phyloP scores from a whole-genome alignment of 2,888 invertebrate genomes.

The Creontiades dilutus region DNA sequence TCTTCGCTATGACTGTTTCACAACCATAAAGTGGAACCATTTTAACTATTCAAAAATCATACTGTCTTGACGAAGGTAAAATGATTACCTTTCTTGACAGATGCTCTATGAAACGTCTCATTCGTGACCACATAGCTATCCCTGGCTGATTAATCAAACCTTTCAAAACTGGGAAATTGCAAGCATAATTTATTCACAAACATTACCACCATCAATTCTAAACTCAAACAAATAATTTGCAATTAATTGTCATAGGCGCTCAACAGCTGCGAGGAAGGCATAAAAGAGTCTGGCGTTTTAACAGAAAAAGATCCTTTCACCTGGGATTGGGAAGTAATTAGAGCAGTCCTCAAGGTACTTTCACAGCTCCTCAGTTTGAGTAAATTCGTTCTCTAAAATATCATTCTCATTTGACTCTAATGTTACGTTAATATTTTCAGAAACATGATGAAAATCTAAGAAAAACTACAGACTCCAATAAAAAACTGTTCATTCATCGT shows the following conservation, averaged over 20 bases:
- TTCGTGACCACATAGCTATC: too few relatives aligned
- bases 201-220: too few relatives aligned
- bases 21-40: too few relatives aligned
- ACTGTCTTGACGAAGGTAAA: too few relatives aligned
- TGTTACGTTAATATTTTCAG: constrained; percentile 77
- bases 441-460: constrained; percentile 81
- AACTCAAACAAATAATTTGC: too few relatives aligned
- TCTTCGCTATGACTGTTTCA: too few relatives aligned
- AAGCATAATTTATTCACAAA: too few relatives aligned
- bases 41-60: too few relatives aligned
- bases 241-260: constrained; percentile 75
- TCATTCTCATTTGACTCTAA: not conserved
- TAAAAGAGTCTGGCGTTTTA: constrained; percentile 91
- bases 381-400: not conserved
- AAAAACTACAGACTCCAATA: constrained; percentile 84
- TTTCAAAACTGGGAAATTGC: too few relatives aligned
- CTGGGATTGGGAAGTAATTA: constrained; percentile 97
- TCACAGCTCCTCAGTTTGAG: not conserved
- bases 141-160: too few relatives aligned
- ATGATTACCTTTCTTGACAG: too few relatives aligned
- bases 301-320: constrained; percentile 87
- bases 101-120: too few relatives aligned
- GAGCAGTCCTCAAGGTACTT: constrained; percentile 86
- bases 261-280: constrained; percentile 82
- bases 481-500: constrained; percentile 85